Base-by-base conservation (phyloP, 2,113 vertebrate species). In the Hippocampus guttulatus region DNA sequence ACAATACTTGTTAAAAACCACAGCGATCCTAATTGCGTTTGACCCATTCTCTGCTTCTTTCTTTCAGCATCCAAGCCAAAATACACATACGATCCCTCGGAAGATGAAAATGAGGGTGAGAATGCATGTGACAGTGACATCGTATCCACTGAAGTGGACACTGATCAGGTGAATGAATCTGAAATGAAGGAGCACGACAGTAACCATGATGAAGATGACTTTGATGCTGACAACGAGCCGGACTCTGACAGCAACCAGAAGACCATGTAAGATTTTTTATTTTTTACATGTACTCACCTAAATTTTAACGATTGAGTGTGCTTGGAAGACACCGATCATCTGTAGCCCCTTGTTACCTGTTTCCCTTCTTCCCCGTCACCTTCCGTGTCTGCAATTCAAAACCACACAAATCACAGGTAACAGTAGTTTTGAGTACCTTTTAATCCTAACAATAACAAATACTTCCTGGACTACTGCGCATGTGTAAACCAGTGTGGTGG, bases 61-160 rank as follows among this genome's bases (percentile, higher is more conserved):
- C 27, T 79, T 49, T 51, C 81, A 98, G 96, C 96, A 51, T 95
- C 95, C 84, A 96, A 96, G 83, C 95, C 96, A 51, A 99, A 99
- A 85, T 99, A 99, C 72, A 98, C 96, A 0, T 98, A 98, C 75
- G 97, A 99, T 84, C 98, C 98, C 93, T 98, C 96, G 0, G 96
- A 98, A 90, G 96, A 97, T 27, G 96, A 98, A 6, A 94, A 92
- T 73, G 94, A 90, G 0, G 95, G 55, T 0, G 94, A 93, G 64
- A 94, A 92, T 0, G 96, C 95, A 1, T 93, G 95, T 69, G 88
- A 85, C 10, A 95, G 95, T 8, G 81, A 95, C 1, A 94, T 94
- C 69, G 90, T 84, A 12, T 90, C 91, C 58, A 57, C 94, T 5
- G 97, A 95, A 73, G 70, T 94, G 94, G 93, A 27, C 27, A 27